Percentiles rank a stretch among this genome's conserved stretches.
These are phyloP conservation scores for Ephestia elutella DNA, from an alignment of 1,140 invertebrate species.

Conservation along the genomic window DNA sequence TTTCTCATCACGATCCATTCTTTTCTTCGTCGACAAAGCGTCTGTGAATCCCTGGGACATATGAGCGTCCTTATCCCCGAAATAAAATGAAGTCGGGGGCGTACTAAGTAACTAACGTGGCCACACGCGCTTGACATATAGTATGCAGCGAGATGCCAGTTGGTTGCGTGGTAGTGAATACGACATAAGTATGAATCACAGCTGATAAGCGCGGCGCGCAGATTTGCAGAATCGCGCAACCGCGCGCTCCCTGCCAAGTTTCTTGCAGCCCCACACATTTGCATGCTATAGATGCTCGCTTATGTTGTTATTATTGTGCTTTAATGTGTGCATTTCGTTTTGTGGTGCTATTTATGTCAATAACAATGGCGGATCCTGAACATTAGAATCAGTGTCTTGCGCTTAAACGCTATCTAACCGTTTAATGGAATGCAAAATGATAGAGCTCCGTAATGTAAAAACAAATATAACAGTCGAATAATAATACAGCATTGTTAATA, in stretches of 20 bases:
- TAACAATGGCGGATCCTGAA: constrained; percentile 1
- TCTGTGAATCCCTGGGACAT: constrained; percentile 52
- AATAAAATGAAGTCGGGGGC: constrained; percentile 55
- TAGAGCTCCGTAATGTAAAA: too few relatives aligned
- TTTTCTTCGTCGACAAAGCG: constrained; percentile 58
- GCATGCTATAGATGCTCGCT: constrained; percentile 50
- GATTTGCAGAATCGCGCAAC: constrained; percentile 59
- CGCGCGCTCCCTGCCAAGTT: constrained; percentile 57
- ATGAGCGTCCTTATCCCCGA: constrained; percentile 55
- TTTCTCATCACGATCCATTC: constrained; percentile 68
- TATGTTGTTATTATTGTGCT: constrained; percentile 40
- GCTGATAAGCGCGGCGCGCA: constrained; percentile 62
- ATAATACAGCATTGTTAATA: background rate
- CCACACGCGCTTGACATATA: constrained; percentile 20
- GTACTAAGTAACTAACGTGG: constrained; percentile 44
- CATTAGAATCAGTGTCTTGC: background rate
- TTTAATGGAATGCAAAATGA: background rate
- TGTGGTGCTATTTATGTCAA: constrained; percentile 6
- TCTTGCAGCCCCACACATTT: constrained; percentile 57
- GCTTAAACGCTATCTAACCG: background rate
- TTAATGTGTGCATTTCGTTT: constrained; percentile 31
- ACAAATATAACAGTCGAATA: too few relatives aligned
- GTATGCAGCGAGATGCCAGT: background rate
- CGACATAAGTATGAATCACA: constrained; percentile 60
- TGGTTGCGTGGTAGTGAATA: constrained; percentile 28